A percentile compares a stretch with the other conserved stretches of the same genome.
Evolutionary conservation across 2,888 invertebrate genomes (phyloP).

Genomic region (Pyralis farinalis): DNA sequence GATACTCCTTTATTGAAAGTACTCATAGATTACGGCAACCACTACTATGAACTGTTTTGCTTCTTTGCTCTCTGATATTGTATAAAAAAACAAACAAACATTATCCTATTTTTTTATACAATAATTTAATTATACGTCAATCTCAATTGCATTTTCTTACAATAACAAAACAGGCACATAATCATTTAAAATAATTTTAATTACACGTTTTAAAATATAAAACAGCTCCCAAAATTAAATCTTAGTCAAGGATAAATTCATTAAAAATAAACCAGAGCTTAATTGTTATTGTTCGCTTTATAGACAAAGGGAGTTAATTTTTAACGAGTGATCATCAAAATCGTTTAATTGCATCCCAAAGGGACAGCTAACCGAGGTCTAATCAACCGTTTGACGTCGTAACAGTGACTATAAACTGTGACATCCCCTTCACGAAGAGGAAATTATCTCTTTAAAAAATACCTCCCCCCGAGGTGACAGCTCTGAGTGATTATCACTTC

Average conservation of each 20-base stretch:
- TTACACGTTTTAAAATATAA: background rate
- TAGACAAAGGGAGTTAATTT: constrained; percentile 61
- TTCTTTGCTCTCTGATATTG: no score
- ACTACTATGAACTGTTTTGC: no score
- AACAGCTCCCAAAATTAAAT: constrained; percentile 10
- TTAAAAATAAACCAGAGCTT: constrained; percentile 13
- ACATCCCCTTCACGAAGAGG: constrained; percentile 36
- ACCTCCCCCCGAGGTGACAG: constrained; percentile 38
- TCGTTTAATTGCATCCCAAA: constrained; percentile 64
- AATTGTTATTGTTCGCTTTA: constrained; percentile 25
- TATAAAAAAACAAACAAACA: no score
- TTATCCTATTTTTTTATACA: no score
- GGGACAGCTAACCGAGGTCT: constrained; percentile 53
- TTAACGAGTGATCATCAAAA: constrained; percentile 64
- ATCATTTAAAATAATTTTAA: background rate
- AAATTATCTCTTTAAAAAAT: constrained; percentile 55
- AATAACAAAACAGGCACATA: background rate
- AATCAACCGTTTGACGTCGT: constrained; percentile 51
- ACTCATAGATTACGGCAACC: no score
- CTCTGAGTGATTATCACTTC: constrained; percentile 34
- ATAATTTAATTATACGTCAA: no score
- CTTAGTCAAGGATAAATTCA: constrained; percentile 7
- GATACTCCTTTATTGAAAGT: no score
- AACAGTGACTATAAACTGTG: constrained; percentile 43
- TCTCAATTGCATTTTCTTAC: background rate